Base-by-base conservation (phyloP, 2,113 vertebrate species). In the Platichthys stellatus region DNA sequence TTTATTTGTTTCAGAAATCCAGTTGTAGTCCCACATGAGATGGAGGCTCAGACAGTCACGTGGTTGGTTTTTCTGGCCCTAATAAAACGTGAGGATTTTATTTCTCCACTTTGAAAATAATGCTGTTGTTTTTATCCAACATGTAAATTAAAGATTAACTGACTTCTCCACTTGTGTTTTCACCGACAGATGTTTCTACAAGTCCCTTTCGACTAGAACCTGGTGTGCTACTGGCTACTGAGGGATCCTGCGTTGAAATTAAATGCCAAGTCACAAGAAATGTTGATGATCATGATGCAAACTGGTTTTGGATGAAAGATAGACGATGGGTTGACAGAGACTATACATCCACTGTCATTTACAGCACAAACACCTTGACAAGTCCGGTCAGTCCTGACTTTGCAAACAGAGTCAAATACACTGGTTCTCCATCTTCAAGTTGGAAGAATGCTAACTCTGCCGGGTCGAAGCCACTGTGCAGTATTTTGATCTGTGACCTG, bases 301-400 rank as follows among this genome's bases (percentile, higher is more conserved):
- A 53, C 47, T 86, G 86, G 69, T 78, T 92, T 63, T 94, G 93
- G 93, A 64, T 93, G 31, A 92, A 93, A 57, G 21, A 94, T 69
- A 0, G 60, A 47, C 0, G 0, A 0, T 93, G 47, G 49, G 2
- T 9, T 1, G n/a, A 0, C 0, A 0, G 0, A 0, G 0, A 0
- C 12, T 84, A 4, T 56, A 1, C 0, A 1, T 90, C 74, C 45
- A 86, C 70, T 1, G 23, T 86, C n/a, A 54, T 93, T 73, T 78
- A 76, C 69, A 92, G 86, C 59, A 63, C 56, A 10, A 0, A 72
- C 24, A n/a, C 0, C 6, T 0, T 2, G 3, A 0, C 1, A 5
- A 45, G 12, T 3, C 35, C 21, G 2, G 74, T 85, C 24, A 70
- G 38, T 61, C 1, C 20, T 31, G 31, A 47, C 17, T 92, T 85